A percentile compares a stretch with the other conserved stretches of the same genome.
Conservation (phyloP, 2,113 vertebrate genomes). For the Odontesthes bonariensis region DNA sequence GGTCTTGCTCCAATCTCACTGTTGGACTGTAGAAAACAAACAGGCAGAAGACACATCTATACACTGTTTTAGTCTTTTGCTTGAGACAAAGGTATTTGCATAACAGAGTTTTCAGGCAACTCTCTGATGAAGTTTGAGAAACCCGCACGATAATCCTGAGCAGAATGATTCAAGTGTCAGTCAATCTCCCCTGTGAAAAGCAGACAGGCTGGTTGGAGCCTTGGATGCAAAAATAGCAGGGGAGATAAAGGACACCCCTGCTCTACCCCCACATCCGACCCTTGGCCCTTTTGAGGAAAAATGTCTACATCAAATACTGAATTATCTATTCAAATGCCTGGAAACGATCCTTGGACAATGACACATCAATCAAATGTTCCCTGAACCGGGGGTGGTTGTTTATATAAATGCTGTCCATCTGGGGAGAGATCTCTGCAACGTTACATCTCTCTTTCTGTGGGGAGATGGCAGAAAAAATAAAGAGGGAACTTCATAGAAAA, state of each 20-base stretch:
- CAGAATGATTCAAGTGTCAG: constrained; percentile 69
- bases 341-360: constrained; percentile 77
- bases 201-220: constrained; percentile 54
- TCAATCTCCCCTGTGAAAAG: constrained; percentile 67
- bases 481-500: constrained; percentile 72
- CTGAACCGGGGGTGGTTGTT: constrained; percentile 74
- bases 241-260: constrained; percentile 63
- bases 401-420: constrained; percentile 78
- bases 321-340: constrained; percentile 82
- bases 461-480: constrained; percentile 68
- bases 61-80: constrained; percentile 29
- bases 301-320: constrained; percentile 68
- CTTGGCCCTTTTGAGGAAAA: constrained; percentile 59
- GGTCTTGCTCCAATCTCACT: constrained; percentile 31
- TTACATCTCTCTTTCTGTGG: constrained; percentile 70
- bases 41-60: constrained; percentile 45
- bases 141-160: constrained; percentile 59
- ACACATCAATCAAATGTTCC: constrained; percentile 76
- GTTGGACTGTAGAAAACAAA: constrained; percentile 51
- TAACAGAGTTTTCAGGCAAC: constrained; percentile 52
- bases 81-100: constrained; percentile 58
- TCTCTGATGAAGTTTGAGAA: constrained; percentile 56
- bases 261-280: constrained; percentile 73
- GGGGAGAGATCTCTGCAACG: constrained; percentile 69
- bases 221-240: constrained; percentile 69